These are phyloP conservation scores for Zoroaster sp. DNA, from an alignment of 53 echinoderm and acorn worm species.

Conservation along the genomic window DNA sequence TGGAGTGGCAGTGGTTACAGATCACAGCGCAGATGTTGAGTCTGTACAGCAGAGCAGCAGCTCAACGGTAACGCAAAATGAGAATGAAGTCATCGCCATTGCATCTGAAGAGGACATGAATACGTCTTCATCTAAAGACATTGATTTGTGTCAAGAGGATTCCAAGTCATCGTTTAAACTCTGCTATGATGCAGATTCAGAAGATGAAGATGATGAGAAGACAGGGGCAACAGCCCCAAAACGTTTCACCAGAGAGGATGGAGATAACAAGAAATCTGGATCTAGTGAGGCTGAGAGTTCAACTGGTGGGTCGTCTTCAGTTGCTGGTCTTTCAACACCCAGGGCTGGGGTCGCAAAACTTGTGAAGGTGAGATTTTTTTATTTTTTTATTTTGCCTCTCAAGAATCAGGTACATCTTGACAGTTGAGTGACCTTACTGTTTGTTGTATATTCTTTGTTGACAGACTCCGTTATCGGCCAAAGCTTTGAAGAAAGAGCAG, in stretches of 20 bases:
- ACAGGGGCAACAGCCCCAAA: background rate
- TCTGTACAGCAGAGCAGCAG: background rate
- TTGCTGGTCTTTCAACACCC: background rate
- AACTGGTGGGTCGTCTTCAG: background rate
- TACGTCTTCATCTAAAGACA: background rate
- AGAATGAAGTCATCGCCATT: background rate
- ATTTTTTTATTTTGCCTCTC: background rate
- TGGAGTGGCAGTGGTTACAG: too few species aligned
- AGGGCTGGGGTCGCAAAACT: background rate
- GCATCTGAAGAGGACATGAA: background rate
- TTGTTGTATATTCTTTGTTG: background rate
- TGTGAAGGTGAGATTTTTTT: background rate
- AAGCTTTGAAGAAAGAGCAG: conserved; percentile 59
- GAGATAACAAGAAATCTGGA: background rate
- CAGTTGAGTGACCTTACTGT: background rate
- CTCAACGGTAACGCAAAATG: background rate
- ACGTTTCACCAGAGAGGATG: background rate
- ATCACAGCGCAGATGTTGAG: background rate
- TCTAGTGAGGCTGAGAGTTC: conserved; percentile 39
- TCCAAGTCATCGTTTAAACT: background rate
- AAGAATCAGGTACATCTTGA: background rate
- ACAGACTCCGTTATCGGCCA: conserved; percentile 79
- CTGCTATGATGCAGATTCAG: conserved; percentile 37
- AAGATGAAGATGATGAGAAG: conserved; percentile 39
- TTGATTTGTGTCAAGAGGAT: background rate